These are phyloP conservation scores for Diarsia mendica DNA, from an alignment of 2,888 invertebrate genomes.

Conservation along the genomic window DNA sequence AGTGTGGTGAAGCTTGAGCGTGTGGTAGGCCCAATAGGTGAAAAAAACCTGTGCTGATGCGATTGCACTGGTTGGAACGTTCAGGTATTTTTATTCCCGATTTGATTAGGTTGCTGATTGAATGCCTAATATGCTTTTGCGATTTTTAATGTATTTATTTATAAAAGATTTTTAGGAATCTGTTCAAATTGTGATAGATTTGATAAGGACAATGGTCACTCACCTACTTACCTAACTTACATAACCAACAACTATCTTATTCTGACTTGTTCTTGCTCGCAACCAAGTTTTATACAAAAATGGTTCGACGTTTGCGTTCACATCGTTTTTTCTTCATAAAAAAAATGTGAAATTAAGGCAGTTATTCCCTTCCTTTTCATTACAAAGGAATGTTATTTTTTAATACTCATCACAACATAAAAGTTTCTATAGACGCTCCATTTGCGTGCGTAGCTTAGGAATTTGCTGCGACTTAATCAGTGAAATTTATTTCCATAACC, in stretches of 20 bases:
- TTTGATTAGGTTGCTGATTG: constrained; percentile 10
- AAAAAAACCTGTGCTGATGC: no score
- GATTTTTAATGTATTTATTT: constrained; percentile 5
- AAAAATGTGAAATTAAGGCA: neutral
- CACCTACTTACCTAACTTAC: neutral
- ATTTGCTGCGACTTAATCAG: neutral
- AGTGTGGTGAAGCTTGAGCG: no score
- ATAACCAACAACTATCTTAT: constrained; percentile 1
- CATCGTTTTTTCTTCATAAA: neutral
- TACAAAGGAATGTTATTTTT: neutral
- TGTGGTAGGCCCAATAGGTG: no score
- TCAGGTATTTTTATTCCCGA: no score
- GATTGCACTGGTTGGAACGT: no score
- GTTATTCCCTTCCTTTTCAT: neutral
- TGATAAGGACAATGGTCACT: neutral
- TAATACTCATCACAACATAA: neutral
- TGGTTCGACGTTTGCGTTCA: neutral
- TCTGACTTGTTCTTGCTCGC: neutral
- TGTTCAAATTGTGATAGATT: neutral
- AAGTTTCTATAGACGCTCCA: neutral
- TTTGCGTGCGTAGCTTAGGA: neutral
- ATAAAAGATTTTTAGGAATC: neutral
- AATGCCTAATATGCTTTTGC: constrained; percentile 4
- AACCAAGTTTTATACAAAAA: neutral
- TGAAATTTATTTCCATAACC: neutral